These are phyloP conservation scores for Sitobion miscanthi DNA, from an alignment of 1,140 invertebrate species.

Conservation along the genomic window DNA sequence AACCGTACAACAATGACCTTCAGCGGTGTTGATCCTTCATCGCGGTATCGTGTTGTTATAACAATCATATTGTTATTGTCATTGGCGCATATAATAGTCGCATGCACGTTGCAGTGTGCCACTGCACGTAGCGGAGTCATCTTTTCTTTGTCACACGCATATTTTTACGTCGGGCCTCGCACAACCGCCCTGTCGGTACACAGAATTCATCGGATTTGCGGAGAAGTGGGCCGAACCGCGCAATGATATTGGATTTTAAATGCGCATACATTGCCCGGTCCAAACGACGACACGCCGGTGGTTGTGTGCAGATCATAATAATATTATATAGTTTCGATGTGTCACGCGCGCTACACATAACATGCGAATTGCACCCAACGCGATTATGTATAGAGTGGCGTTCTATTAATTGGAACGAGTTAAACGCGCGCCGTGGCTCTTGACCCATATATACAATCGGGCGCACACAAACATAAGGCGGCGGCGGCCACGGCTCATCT, in stretches of 20 bases:
- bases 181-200: neutral
- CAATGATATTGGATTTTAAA: neutral
- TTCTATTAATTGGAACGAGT: conserved; percentile 57
- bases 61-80: too few relatives aligned
- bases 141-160: too few relatives aligned
- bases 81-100: too few relatives aligned
- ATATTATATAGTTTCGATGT: neutral
- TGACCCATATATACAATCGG: conserved; percentile 40
- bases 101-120: too few relatives aligned
- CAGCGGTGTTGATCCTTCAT: too few relatives aligned
- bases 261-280: too few relatives aligned
- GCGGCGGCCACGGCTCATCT: conserved; percentile 11
- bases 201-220: neutral
- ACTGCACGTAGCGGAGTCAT: too few relatives aligned
- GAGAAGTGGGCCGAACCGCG: neutral
- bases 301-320: neutral
- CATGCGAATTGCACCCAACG: too few relatives aligned
- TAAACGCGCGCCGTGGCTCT: conserved; percentile 32
- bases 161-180: too few relatives aligned
- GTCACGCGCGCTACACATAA: neutral
- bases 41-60: too few relatives aligned
- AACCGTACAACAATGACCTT: too few relatives aligned
- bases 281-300: neutral
- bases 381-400: neutral
- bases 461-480: neutral